Evolutionary conservation across 2,113 vertebrate species (phyloP).

Genomic region (Neotragus pygmaeus): DNA sequence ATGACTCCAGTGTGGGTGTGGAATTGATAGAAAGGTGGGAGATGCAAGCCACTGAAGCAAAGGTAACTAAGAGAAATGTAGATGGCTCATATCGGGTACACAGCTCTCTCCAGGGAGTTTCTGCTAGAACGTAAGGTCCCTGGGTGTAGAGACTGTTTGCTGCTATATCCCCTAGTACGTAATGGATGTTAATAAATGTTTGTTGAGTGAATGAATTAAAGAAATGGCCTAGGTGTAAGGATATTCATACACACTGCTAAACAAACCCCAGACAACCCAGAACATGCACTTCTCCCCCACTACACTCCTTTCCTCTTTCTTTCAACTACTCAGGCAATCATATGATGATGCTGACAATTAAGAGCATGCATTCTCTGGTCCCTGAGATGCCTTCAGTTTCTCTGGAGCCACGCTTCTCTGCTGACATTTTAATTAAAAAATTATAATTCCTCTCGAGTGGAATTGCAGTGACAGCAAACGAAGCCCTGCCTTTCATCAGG

Average conservation of each 20-base stretch:
- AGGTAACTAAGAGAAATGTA: background rate
- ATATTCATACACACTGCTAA: background rate
- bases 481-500: conserved; percentile 28
- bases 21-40: background rate
- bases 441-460: background rate
- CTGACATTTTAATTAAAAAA: conserved; percentile 52
- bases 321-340: background rate
- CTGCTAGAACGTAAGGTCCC: background rate
- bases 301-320: background rate
- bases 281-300: background rate
- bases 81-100: background rate
- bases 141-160: background rate
- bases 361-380: background rate
- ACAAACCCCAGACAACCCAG: background rate
- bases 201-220: background rate
- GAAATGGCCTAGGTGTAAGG: background rate
- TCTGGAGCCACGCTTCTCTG: background rate
- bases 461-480: conserved; percentile 39
- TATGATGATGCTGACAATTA: background rate
- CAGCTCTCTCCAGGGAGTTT: background rate
- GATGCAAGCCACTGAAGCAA: background rate
- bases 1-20: background rate
- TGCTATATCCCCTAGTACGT: background rate
- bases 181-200: background rate
- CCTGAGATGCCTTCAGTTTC: background rate